These are phyloP conservation scores for Anagyrus pseudococci DNA, from an alignment of 2,888 invertebrate genomes.

Conservation along the genomic window DNA sequence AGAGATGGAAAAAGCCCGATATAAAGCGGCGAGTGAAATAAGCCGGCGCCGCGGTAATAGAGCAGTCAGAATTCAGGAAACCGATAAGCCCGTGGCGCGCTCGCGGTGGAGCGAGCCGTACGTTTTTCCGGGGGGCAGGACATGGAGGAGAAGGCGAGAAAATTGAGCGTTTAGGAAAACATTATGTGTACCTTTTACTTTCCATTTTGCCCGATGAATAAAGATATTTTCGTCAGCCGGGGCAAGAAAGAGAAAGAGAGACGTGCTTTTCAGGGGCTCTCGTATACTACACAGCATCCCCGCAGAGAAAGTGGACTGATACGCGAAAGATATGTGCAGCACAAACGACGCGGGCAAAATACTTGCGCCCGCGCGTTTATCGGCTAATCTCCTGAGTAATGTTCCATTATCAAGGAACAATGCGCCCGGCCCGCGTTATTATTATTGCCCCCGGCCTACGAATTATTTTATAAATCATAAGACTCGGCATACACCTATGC, in stretches of 20 bases:
- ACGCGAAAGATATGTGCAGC: conserved; percentile 24
- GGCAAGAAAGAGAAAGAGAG: conserved; percentile 1
- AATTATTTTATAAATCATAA: conserved; percentile 32
- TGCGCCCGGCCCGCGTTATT: no score
- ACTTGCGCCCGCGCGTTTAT: conserved; percentile 14
- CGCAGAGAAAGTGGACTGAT: conserved; percentile 38
- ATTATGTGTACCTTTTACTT: conserved; percentile 31
- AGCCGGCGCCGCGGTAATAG: conserved; percentile 27
- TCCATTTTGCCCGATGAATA: conserved; percentile 32
- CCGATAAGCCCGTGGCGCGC: conserved; percentile 6
- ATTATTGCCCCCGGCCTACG: conserved; percentile 8
- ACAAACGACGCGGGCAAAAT: conserved; percentile 18
- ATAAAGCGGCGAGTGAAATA: conserved; percentile 21
- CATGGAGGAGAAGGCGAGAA: conserved; percentile 2
- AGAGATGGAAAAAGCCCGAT: background rate
- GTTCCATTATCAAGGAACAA: conserved; percentile 37
- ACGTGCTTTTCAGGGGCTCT: no score
- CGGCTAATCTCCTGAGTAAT: conserved; percentile 32
- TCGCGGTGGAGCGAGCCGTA: no score
- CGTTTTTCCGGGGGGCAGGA: background rate
- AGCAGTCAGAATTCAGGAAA: conserved; percentile 30
- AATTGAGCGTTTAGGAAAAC: conserved; percentile 20
- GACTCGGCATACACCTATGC: background rate
- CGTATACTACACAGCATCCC: no score
- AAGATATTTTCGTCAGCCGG: conserved; percentile 21